Percentiles rank a stretch among this genome's conserved stretches.
Evolutionary conservation across 1,140 invertebrate species (phyloP).

Genomic region (Cyrtorhinus lividipennis): DNA sequence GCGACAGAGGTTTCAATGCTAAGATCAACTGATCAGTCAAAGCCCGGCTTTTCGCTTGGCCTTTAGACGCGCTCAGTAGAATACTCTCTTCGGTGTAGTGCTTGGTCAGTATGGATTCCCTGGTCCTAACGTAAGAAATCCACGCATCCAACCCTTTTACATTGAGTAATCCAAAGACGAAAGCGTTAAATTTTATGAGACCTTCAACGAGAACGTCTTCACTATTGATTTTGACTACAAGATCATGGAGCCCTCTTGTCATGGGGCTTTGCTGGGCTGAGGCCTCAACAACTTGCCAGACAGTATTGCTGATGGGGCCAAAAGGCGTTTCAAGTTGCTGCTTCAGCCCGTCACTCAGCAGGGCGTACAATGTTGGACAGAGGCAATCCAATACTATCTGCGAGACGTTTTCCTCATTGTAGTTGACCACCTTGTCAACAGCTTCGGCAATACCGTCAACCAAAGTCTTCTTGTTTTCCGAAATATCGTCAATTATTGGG

Average conservation of each 20-base stretch:
- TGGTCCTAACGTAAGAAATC: constrained; percentile 64
- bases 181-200: constrained; percentile 76
- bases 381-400: constrained; percentile 49
- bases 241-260: constrained; percentile 69
- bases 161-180: constrained; percentile 76
- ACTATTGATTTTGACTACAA: constrained; percentile 69
- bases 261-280: constrained; percentile 74
- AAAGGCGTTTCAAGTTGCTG: constrained; percentile 68
- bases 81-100: constrained; percentile 61
- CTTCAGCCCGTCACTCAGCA: constrained; percentile 69
- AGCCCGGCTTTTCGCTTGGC: constrained; percentile 42
- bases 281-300: constrained; percentile 76
- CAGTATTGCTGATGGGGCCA: constrained; percentile 70
- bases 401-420: constrained; percentile 34
- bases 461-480: constrained; percentile 37
- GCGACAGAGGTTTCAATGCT: constrained; percentile 55
- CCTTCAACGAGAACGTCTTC: constrained; percentile 72
- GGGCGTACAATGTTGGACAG: constrained; percentile 71
- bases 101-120: constrained; percentile 64
- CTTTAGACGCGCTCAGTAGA: constrained; percentile 49
- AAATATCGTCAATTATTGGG: background rate
- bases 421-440: constrained; percentile 43
- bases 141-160: constrained; percentile 68
- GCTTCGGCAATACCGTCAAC: constrained; percentile 48
- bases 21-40: constrained; percentile 56